These are phyloP conservation scores for Apamea sordens DNA, from an alignment of 2,888 invertebrate genomes.

Conservation along the genomic window DNA sequence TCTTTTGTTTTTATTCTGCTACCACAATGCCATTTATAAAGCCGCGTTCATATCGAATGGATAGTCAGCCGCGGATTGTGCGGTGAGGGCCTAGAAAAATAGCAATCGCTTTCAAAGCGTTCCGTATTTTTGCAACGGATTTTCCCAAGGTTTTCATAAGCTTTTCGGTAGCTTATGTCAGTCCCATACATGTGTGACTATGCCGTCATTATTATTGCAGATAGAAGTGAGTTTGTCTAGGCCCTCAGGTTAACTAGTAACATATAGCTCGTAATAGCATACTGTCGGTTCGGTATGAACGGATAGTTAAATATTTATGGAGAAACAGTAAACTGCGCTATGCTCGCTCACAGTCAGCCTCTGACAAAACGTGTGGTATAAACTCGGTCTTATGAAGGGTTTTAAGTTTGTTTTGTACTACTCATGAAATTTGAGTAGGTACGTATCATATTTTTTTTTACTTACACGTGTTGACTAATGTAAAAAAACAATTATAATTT, in stretches of 20 bases:
- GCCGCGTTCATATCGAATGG: neutral
- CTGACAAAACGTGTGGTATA: neutral
- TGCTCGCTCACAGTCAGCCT: neutral
- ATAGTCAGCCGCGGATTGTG: neutral
- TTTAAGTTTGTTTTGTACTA: neutral
- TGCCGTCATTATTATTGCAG: neutral
- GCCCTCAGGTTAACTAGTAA: neutral
- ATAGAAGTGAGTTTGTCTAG: neutral
- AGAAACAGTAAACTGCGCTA: neutral
- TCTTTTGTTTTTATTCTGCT: constrained; percentile 20
- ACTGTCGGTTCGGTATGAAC: neutral
- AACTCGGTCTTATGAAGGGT: neutral
- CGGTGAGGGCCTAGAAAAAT: neutral
- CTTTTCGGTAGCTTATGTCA: too few species aligned
- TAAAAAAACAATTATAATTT: neutral
- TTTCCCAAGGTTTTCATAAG: too few species aligned
- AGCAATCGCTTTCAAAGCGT: neutral
- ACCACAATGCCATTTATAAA: neutral
- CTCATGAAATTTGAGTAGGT: neutral
- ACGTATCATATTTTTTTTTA: neutral
- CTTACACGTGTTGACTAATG: neutral
- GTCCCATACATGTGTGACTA: neutral
- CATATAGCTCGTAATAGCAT: neutral
- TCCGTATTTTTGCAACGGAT: too few species aligned
- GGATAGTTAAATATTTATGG: too few species aligned